A percentile compares a stretch with the other conserved stretches of the same genome.
Conservation (phyloP, 2,113 vertebrate genomes). For the Ceratotherium simum region DNA sequence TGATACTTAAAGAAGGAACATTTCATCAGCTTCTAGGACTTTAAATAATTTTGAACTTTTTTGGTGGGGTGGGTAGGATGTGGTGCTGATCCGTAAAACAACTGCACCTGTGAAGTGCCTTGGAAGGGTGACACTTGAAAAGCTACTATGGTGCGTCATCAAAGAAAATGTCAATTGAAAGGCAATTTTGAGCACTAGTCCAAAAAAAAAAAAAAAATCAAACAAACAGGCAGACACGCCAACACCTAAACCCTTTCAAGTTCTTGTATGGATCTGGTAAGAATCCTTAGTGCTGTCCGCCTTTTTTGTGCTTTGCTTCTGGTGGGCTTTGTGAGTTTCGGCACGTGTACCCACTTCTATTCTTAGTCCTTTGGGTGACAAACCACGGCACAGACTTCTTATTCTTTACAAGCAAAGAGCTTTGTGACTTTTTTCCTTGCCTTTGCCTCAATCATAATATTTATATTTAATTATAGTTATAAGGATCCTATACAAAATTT, state of each 20-base stretch:
- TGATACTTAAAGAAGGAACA: background rate
- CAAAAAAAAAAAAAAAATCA: background rate
- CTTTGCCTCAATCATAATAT: background rate
- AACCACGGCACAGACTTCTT: background rate
- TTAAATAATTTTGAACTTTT: constrained; percentile 36
- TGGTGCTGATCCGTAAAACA: background rate
- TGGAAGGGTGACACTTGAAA: constrained; percentile 68
- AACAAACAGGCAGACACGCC: background rate
- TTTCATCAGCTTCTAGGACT: constrained; percentile 49
- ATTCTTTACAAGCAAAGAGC: background rate
- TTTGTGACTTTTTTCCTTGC: background rate
- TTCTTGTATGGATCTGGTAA: background rate
- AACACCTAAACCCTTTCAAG: background rate
- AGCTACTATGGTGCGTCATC: constrained; percentile 59
- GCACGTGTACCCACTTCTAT: background rate
- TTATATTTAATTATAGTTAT: background rate
- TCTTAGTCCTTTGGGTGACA: background rate
- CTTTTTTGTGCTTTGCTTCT: background rate
- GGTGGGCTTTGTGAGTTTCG: constrained; percentile 47
- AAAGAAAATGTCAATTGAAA: constrained; percentile 35
- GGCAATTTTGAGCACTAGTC: constrained; percentile 31
- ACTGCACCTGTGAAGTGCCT: background rate
- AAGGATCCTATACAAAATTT: background rate
- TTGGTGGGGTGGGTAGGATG: background rate
- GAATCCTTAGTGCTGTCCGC: background rate